phyloP scores from a whole-genome alignment of 2,797 vertebrate genomes.

The Ctenochaetus hawaiiensis region DNA sequence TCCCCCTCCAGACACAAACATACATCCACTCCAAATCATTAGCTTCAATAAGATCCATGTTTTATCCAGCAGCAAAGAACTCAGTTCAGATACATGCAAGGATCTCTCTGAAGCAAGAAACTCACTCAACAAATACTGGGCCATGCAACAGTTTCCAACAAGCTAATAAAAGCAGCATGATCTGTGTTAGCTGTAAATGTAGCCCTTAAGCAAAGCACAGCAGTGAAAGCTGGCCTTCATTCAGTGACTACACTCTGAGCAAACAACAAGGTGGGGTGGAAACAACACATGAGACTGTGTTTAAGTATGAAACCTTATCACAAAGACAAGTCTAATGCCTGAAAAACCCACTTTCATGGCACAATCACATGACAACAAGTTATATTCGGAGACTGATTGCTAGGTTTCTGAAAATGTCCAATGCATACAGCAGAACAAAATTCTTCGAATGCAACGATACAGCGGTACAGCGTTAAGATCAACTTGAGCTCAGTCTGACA shows the following conservation, averaged over 20 bases:
- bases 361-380: not conserved
- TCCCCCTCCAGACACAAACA: not conserved
- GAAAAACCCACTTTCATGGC: not conserved
- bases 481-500: slow-evolving; percentile 8
- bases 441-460: not conserved
- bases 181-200: slow-evolving; percentile 24
- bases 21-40: slow-evolving; percentile 11
- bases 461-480: slow-evolving; percentile 8
- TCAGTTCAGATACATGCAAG: slow-evolving; percentile 7
- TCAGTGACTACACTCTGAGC: slow-evolving; percentile 37
- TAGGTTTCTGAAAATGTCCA: not conserved
- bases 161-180: slow-evolving; percentile 32
- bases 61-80: slow-evolving; percentile 15
- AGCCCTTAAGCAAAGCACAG: slow-evolving; percentile 33
- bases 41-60: slow-evolving; percentile 36
- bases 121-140: not conserved
- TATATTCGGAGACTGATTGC: not conserved
- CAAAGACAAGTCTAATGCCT: not conserved
- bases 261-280: slow-evolving; percentile 33
- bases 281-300: not conserved
- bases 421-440: not conserved
- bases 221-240: slow-evolving; percentile 25
- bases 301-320: slow-evolving; percentile 4
- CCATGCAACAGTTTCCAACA: not conserved
- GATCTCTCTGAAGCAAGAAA: slow-evolving; percentile 3